Evolutionary conservation across 2,888 invertebrate genomes (phyloP).

Genomic region (Tinea semifulvella): DNA sequence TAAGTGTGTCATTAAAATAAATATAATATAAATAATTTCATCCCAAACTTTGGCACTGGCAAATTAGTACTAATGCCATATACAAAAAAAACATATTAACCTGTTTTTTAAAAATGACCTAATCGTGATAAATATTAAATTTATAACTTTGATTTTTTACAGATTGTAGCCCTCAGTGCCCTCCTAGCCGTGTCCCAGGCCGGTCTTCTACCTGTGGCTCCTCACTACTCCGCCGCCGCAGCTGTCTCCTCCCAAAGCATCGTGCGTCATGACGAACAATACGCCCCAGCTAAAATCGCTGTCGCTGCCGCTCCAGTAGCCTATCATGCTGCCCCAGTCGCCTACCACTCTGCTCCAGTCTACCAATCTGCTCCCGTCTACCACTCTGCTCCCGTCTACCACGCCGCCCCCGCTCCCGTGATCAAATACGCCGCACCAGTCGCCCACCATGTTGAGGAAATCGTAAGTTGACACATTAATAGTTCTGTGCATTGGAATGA

Average conservation of each 20-base stretch:
- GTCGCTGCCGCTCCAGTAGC: slow-evolving; percentile 20
- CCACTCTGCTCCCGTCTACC: slow-evolving; percentile 21
- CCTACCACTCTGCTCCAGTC: slow-evolving; percentile 9
- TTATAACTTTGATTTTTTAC: slow-evolving; percentile 15
- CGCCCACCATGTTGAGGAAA: slow-evolving; percentile 29
- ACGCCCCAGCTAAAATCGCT: slow-evolving; percentile 9
- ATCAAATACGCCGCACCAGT: slow-evolving; percentile 22
- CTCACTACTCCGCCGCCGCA: slow-evolving; percentile 39
- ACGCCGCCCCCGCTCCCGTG: slow-evolving; percentile 21
- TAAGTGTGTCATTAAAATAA: background rate
- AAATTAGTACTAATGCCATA: too few species aligned
- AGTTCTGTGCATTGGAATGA: background rate
- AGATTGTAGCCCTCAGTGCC: slow-evolving; percentile 37
- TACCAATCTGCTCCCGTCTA: slow-evolving; percentile 23
- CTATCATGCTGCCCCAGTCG: slow-evolving; percentile 24
- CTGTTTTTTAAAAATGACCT: too few species aligned
- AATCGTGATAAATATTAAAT: too few species aligned
- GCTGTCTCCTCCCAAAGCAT: slow-evolving; percentile 44
- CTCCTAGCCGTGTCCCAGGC: slow-evolving; percentile 39
- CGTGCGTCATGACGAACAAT: slow-evolving; percentile 41
- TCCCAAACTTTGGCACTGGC: too few species aligned
- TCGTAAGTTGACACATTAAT: slow-evolving; percentile 22
- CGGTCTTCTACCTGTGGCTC: slow-evolving; percentile 32
- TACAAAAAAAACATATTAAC: too few species aligned
- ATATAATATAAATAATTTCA: too few species aligned